Evolutionary conservation across 2,888 invertebrate species (phyloP).

Genomic region (Tuta absoluta): DNA sequence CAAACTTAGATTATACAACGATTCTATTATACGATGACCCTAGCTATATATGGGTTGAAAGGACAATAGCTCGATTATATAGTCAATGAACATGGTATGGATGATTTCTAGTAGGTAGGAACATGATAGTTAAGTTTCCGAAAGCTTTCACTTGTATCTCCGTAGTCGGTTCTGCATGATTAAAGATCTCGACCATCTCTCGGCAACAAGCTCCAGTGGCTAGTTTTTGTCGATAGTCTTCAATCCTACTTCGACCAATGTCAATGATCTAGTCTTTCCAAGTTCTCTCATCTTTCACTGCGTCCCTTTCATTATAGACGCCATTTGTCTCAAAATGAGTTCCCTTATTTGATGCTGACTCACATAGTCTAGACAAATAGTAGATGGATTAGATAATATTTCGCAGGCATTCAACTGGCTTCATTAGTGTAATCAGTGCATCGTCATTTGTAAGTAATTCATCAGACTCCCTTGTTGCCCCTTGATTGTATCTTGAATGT

Average conservation of each 20-base stretch:
- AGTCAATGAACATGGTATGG: constrained; percentile 43
- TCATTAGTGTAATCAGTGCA: constrained; percentile 53
- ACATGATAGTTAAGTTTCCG: constrained; percentile 26
- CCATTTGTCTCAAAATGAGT: constrained; percentile 19
- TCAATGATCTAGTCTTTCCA: constrained; percentile 23
- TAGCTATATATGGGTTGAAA: constrained; percentile 58
- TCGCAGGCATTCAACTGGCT: constrained; percentile 33
- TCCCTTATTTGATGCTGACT: neutral
- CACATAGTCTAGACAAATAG: constrained; percentile 1
- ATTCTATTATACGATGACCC: constrained; percentile 42
- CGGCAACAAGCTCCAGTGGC: constrained; percentile 18
- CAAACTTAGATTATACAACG: constrained; percentile 37
- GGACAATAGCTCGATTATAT: constrained; percentile 49
- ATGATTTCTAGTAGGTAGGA: neutral
- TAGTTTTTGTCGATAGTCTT: constrained; percentile 18
- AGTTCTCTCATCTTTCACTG: constrained; percentile 3
- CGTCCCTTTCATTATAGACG: constrained; percentile 12
- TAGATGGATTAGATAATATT: constrained; percentile 8
- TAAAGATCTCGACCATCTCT: constrained; percentile 16
- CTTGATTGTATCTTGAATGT: constrained; percentile 65
- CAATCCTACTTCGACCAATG: constrained; percentile 20
- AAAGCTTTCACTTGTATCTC: constrained; percentile 43
- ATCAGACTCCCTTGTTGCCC: constrained; percentile 54
- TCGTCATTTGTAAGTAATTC: constrained; percentile 59
- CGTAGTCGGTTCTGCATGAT: constrained; percentile 23